These are phyloP conservation scores for Epinephelus malabaricus DNA, from an alignment of 2,797 vertebrate species.

Conservation along the genomic window DNA sequence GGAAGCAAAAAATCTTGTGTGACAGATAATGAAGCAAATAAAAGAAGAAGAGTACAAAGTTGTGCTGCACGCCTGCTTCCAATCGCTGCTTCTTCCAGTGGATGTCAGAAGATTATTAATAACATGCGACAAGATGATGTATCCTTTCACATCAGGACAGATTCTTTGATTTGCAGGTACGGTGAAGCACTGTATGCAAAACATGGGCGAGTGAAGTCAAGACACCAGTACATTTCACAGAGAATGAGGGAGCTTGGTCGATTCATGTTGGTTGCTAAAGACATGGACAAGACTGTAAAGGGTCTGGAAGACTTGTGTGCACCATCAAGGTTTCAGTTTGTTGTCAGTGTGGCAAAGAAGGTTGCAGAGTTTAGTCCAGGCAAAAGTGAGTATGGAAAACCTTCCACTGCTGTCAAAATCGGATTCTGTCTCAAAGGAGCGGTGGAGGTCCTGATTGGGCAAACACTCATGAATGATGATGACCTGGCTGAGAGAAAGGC, in stretches of 20 bases:
- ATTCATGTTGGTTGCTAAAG: constrained; percentile 1
- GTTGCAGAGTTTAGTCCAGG: constrained; percentile 7
- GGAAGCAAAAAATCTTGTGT: neutral
- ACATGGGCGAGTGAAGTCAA: neutral
- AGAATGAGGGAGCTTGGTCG: constrained; percentile 21
- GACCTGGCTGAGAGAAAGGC: constrained; percentile 22
- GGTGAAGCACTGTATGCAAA: constrained; percentile 3
- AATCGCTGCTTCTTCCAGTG: neutral
- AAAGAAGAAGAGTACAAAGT: constrained; percentile 18
- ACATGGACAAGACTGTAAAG: constrained; percentile 18
- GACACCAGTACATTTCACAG: constrained; percentile 10
- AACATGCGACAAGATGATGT: constrained; percentile 32
- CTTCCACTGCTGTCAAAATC: constrained; percentile 15
- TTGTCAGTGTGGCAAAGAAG: constrained; percentile 9
- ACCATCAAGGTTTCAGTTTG: neutral
- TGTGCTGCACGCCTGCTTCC: constrained; percentile 13
- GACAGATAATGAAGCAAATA: neutral
- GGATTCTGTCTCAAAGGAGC: constrained; percentile 34
- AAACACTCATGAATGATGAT: constrained; percentile 27
- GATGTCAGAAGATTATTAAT: constrained; percentile 10
- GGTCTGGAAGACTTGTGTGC: neutral
- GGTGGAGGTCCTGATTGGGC: constrained; percentile 31
- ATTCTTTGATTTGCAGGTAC: constrained; percentile 23
- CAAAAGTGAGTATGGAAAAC: constrained; percentile 19
- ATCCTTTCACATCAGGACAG: constrained; percentile 15